Evolutionary conservation across 2,113 vertebrate genomes (phyloP), one percentile per base, ranked within the genome.

Genomic region (Motacilla alba): DNA sequence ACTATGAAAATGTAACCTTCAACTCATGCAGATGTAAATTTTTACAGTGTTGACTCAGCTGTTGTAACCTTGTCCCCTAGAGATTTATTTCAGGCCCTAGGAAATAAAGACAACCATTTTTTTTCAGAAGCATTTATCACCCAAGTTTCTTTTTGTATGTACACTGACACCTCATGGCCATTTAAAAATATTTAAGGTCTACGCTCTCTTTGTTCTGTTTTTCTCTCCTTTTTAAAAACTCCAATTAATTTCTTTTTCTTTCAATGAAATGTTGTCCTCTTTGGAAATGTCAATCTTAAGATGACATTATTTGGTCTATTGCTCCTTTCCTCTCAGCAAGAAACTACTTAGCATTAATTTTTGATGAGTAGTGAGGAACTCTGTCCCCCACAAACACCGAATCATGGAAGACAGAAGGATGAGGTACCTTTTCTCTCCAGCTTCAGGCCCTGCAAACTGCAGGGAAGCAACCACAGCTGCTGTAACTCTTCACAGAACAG

Each of bases 111-210:
- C 44, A 68, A 75, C 2, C 0, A 17, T 12, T 44, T 74, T 35
- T 35, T 69, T 90, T 50, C 43, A 53, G 43, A 90, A 69, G 17
- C 2, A 7, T 0, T 75, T 27, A 33, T 69, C 35, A 73, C 18
- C 12, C 31, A 50, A 7, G 13, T 53, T 80, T 55, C 46, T 89
- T 77, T 60, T 41, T 91, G 76, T 46, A 77, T 21, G 43, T 69
- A 93, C 67, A 96, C 74, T 95, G 96, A 96, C 95, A 95, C 75
- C 93, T 94, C 47, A 87, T 77, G 94, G 85, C 39, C 87, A 75
- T 70, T 82, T 35, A 7, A 53, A 84, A 69, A 50, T 2, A 26
- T 12, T 37, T 55, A 43, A 55, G 1, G 4, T 39, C 55, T 79
- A 26, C 0, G 1, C 59, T 60, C 21, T 30, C 44, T 52, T 20